phyloP scores from a whole-genome alignment of 2,888 invertebrate species.

The Melinopterus prodromus region DNA sequence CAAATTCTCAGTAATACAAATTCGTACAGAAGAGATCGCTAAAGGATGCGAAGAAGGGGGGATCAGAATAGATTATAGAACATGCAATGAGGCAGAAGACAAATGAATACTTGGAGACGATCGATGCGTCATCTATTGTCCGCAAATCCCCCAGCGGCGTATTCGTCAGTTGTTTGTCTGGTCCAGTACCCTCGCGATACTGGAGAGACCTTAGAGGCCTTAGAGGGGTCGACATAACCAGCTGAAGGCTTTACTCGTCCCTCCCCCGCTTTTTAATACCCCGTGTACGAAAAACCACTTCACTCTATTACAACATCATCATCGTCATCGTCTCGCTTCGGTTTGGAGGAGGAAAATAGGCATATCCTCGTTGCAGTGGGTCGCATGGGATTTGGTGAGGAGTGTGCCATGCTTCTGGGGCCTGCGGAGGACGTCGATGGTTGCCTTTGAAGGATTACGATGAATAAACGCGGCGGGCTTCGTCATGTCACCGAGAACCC shows the following conservation, averaged over 20 bases:
- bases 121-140: constrained; percentile 57
- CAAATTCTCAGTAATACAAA: background rate
- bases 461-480: constrained; percentile 13
- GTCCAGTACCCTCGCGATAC: background rate
- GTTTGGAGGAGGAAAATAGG: background rate
- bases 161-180: constrained; percentile 22
- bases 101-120: constrained; percentile 57
- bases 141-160: constrained; percentile 42
- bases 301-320: constrained; percentile 25
- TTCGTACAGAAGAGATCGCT: background rate
- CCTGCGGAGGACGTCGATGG: background rate
- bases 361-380: background rate
- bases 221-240: background rate
- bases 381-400: background rate
- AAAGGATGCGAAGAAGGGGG: constrained; percentile 24
- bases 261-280: constrained; percentile 23
- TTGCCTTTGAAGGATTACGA: constrained; percentile 20
- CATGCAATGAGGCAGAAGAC: constrained; percentile 54
- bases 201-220: background rate
- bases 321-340: background rate
- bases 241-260: background rate
- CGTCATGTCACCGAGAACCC: constrained; percentile 10
- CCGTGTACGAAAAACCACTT: constrained; percentile 18
- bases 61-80: constrained; percentile 15
- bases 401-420: background rate